Percentiles rank a stretch among this genome's conserved stretches.
Conservation (phyloP, 2,888 invertebrate species). For the Leptinotarsa juncta region DNA sequence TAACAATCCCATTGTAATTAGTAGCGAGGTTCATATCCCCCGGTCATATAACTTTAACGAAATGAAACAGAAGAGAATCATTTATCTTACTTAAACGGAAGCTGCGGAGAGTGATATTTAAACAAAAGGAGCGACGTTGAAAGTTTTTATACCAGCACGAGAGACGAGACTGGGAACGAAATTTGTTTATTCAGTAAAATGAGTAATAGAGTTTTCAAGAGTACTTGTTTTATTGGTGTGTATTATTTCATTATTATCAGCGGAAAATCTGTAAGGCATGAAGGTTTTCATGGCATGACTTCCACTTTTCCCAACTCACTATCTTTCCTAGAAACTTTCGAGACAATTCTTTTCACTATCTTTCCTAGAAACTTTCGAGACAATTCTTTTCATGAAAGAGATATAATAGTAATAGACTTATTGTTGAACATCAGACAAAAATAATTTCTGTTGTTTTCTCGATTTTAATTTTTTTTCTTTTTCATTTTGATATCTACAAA, state of each 20-base stretch:
- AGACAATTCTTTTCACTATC: too few species aligned
- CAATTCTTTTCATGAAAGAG: too few species aligned
- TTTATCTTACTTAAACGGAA: conserved; percentile 25
- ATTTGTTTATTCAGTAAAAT: background rate
- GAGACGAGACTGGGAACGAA: background rate
- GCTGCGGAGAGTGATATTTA: conserved; percentile 4
- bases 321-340: too few species aligned
- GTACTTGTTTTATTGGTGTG: background rate
- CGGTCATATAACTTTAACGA: conserved; percentile 14
- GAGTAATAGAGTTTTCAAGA: background rate
- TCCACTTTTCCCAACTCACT: too few species aligned
- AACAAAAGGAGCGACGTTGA: background rate
- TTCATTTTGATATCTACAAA: too few species aligned
- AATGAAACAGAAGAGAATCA: conserved; percentile 17
- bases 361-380: too few species aligned
- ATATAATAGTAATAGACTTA: too few species aligned
- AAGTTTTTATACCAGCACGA: background rate
- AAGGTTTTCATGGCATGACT: too few species aligned
- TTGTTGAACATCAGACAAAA: too few species aligned
- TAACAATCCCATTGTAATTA: conserved; percentile 20
- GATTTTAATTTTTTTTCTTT: too few species aligned
- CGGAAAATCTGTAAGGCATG: too few species aligned
- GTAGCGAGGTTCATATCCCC: conserved; percentile 10
- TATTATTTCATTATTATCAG: background rate
- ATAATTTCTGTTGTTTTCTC: too few species aligned